phyloP scores from a whole-genome alignment of 1,140 invertebrate genomes.

The Oncopeltus fasciatus region DNA sequence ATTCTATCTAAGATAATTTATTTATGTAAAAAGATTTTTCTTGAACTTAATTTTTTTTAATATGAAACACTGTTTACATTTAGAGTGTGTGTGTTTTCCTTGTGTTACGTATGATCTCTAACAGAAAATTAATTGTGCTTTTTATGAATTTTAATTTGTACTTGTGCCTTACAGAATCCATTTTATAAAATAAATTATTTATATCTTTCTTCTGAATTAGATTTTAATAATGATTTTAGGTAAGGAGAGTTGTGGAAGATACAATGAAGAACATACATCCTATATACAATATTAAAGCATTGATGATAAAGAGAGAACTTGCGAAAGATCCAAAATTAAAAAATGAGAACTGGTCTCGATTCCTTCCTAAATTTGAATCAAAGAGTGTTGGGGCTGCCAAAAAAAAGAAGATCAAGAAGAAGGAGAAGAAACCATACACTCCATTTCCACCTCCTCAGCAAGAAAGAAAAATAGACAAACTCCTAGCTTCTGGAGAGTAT shows the following conservation, averaged over 20 bases:
- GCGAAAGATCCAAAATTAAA: conserved; percentile 80
- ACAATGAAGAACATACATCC: conserved; percentile 99
- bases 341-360: conserved; percentile 94
- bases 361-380: conserved; percentile 87
- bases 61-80: too few species aligned
- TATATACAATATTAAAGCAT: conserved; percentile 95
- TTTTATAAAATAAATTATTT: too few species aligned
- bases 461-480: conserved; percentile 86
- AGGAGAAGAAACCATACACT: conserved; percentile 81
- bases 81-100: too few species aligned
- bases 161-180: too few species aligned
- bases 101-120: too few species aligned
- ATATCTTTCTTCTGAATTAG: too few species aligned
- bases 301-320: conserved; percentile 96
- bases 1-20: too few species aligned
- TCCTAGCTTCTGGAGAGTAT: conserved; percentile 90
- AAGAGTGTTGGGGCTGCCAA: conserved; percentile 80
- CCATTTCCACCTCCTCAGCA: conserved; percentile 90
- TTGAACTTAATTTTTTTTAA: too few species aligned
- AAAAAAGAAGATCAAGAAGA: conserved; percentile 68
- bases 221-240: too few species aligned
- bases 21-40: too few species aligned
- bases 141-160: too few species aligned
- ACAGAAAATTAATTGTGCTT: too few species aligned
- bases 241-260: conserved; percentile 83